phyloP scores from a whole-genome alignment of 2,888 invertebrate genomes.

The Acleris cristana region DNA sequence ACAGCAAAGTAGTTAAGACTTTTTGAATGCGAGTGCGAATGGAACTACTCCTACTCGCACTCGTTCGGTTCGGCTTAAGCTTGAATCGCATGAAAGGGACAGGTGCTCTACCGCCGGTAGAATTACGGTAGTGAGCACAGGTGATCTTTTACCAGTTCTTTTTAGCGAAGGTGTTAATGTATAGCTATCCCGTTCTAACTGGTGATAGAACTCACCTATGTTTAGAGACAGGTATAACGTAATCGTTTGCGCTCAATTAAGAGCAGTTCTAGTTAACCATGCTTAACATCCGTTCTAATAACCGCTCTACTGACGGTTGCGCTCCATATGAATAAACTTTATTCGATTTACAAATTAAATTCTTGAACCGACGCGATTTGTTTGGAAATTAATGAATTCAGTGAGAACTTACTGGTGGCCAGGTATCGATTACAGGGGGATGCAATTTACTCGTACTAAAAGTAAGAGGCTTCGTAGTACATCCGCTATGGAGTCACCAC shows the following conservation, averaged over 20 bases:
- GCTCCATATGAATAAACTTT: slow-evolving; percentile 59
- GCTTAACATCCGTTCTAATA: slow-evolving; percentile 73
- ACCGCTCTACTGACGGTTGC: slow-evolving; percentile 57
- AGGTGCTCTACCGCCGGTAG: slow-evolving; percentile 80
- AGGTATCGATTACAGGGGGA: slow-evolving; percentile 19
- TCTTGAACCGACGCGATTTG: slow-evolving; percentile 39
- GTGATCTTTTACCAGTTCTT: slow-evolving; percentile 82
- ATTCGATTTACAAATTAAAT: slow-evolving; percentile 40
- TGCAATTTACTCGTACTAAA: background rate
- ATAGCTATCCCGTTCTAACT: slow-evolving; percentile 67
- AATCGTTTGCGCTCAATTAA: slow-evolving; percentile 68
- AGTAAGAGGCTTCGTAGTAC: background rate
- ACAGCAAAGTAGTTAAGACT: slow-evolving; percentile 44
- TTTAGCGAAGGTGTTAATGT: slow-evolving; percentile 70
- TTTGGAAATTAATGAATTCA: slow-evolving; percentile 50
- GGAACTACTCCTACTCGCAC: slow-evolving; percentile 83
- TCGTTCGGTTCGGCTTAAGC: slow-evolving; percentile 80
- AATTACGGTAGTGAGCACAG: slow-evolving; percentile 84
- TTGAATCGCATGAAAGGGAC: slow-evolving; percentile 82
- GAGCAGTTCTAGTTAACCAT: slow-evolving; percentile 69
- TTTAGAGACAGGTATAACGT: slow-evolving; percentile 59
- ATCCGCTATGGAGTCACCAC: too few relatives aligned
- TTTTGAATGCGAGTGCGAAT: slow-evolving; percentile 51
- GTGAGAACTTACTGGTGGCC: slow-evolving; percentile 50
- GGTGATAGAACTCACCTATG: slow-evolving; percentile 40